Evolutionary conservation across 2,888 invertebrate genomes (phyloP), one percentile per base, ranked within the genome.

Genomic region (Notodonta dromedarius): DNA sequence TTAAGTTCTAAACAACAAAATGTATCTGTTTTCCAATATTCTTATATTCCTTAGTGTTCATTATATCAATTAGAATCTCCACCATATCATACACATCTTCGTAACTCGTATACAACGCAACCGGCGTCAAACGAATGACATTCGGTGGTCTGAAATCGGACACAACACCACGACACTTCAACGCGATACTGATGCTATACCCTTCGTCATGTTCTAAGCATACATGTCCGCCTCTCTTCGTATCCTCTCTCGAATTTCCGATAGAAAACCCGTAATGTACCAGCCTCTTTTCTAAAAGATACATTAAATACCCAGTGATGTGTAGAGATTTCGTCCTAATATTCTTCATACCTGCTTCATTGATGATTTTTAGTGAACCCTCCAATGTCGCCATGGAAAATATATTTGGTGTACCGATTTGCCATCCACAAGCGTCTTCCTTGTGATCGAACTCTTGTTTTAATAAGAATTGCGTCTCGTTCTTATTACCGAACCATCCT

Each of bases 261-360:
- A 92, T 75, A 13, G 68, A 62, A 69, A 91, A 91, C 0, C 89
- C 90, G 48, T 83, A 82, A 5, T 73, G 24, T 0, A 54, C 13
- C 5, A 91, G 72, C 61, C 85, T 87, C 11, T 69, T 79, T 53
- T 91, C 91, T 4, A 89, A 78, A 3, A 92, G 73, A 70, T 77
- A 90, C 83, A 91, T 91, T 32, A 92, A 65, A 66, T 92, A 91
- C 0, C 82, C 82, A 0, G 92, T 91, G n/a, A 92, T 82, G 9
- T 86, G 82, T 35, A 91, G 72, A 1, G 92, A 91, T 71, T 92
- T 92, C 40, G 73, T 79, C n/a, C 92, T 80, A 40, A 92, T 84
- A 14, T 85, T 85, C 0, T 60, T 42, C 61, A 92, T 77, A 0
- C 89, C 89, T 0, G 89, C 90, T 70, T 91, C 88, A 5, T 78